Percentiles rank a stretch among this genome's conserved stretches.
These are phyloP conservation scores for Galemys pyrenaicus DNA, from an alignment of 2,113 vertebrate genomes.

Conservation along the genomic window DNA sequence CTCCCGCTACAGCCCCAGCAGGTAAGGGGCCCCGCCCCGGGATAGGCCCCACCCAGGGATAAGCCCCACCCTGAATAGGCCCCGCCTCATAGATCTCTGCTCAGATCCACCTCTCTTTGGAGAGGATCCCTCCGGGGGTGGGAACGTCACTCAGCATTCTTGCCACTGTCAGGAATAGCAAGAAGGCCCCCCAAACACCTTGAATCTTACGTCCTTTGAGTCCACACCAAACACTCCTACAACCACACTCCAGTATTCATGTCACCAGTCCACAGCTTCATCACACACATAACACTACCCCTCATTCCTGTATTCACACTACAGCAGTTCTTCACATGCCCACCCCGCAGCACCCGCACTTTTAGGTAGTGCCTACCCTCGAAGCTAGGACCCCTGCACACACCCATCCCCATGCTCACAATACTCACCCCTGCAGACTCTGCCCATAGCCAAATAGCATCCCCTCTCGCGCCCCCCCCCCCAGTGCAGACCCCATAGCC, in stretches of 20 bases:
- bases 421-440: neutral
- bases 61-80: neutral
- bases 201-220: too few species aligned
- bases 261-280: too few species aligned
- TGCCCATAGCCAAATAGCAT: too few species aligned
- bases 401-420: neutral
- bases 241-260: neutral
- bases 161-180: neutral
- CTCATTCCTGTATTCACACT: neutral
- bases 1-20: slow-evolving; percentile 90
- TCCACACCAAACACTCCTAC: neutral
- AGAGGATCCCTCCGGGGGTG: neutral
- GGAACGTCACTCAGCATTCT: too few species aligned
- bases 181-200: neutral
- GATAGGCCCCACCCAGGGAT: accelerated
- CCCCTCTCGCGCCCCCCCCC: neutral
- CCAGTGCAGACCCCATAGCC: neutral
- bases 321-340: neutral
- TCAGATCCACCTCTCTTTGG: accelerated
- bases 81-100: neutral
- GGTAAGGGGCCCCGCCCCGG: slow-evolving; percentile 83
- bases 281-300: neutral
- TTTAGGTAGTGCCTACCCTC: neutral
- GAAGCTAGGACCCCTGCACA: neutral
- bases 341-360: neutral